phyloP scores from a whole-genome alignment of 2,113 vertebrate genomes.

The Brachyistius frenatus region DNA sequence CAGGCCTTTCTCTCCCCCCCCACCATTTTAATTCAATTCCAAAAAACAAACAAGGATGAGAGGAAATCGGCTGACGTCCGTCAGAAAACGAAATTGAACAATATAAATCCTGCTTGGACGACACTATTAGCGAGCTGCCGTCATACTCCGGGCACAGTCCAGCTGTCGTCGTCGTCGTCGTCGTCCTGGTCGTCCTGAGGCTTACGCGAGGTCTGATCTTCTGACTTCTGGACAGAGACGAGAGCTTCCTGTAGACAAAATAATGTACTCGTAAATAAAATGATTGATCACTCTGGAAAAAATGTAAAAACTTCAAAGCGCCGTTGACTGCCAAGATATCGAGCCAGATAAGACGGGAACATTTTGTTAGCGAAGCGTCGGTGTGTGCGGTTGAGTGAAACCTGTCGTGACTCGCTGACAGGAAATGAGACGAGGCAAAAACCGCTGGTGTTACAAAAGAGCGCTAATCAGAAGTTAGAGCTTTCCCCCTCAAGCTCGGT shows the following conservation, averaged over 20 bases:
- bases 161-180: slow-evolving; percentile 24
- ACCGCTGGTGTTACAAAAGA: too few species aligned
- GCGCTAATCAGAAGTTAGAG: too few species aligned
- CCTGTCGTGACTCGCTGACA: too few species aligned
- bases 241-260: slow-evolving; percentile 47
- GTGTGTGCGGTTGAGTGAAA: too few species aligned
- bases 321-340: too few species aligned
- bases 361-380: too few species aligned
- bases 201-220: slow-evolving; percentile 15
- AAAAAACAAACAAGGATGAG: slow-evolving; percentile 25
- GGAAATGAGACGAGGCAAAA: too few species aligned
- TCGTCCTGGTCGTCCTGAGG: slow-evolving; percentile 11
- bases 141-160: slow-evolving; percentile 29
- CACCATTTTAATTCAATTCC: slow-evolving; percentile 20
- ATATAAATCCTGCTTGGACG: neutral
- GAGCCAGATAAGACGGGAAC: too few species aligned
- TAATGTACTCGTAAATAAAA: neutral
- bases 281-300: neutral
- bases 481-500: too few species aligned
- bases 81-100: neutral
- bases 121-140: neutral
- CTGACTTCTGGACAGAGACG: slow-evolving; percentile 33
- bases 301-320: too few species aligned
- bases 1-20: neutral
- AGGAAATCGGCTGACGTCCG: neutral